Evolutionary conservation across 2,113 vertebrate genomes (phyloP).

Genomic region (Helogale parvula): DNA sequence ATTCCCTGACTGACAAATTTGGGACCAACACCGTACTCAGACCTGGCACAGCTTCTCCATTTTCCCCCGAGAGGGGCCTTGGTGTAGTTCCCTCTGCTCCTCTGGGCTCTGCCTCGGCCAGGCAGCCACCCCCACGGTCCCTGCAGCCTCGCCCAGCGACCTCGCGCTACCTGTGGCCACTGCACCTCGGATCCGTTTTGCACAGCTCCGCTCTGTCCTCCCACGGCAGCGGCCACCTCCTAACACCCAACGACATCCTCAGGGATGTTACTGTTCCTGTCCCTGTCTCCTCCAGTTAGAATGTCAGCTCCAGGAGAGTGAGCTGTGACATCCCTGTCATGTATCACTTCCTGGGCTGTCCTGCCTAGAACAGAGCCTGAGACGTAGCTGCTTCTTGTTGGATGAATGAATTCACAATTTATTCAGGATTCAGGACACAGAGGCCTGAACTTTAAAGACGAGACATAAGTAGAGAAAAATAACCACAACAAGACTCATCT

Average conservation of each 20-base stretch:
- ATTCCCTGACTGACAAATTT: no score
- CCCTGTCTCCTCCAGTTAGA: not conserved
- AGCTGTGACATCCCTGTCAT: not conserved
- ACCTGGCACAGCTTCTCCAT: no score
- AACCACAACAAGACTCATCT: not conserved
- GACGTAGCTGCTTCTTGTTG: not conserved
- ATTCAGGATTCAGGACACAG: not conserved
- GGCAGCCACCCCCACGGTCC: not conserved
- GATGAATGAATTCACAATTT: not conserved
- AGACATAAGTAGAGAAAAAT: not conserved
- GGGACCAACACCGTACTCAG: not conserved
- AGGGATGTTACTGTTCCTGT: not conserved
- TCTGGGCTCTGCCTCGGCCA: rapidly evolving
- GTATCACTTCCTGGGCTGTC: not conserved
- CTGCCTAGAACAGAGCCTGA: not conserved
- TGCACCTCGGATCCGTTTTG: not conserved
- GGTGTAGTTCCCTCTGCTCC: no score
- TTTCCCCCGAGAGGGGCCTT: not conserved
- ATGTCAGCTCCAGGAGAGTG: not conserved
- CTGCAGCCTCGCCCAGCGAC: rapidly evolving
- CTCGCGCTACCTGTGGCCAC: no score
- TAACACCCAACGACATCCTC: not conserved
- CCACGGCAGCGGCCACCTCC: not conserved
- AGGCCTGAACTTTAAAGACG: not conserved
- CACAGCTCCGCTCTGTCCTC: not conserved